These are phyloP conservation scores for Morus bassanus DNA, from an alignment of 2,797 vertebrate species.

Conservation along the genomic window DNA sequence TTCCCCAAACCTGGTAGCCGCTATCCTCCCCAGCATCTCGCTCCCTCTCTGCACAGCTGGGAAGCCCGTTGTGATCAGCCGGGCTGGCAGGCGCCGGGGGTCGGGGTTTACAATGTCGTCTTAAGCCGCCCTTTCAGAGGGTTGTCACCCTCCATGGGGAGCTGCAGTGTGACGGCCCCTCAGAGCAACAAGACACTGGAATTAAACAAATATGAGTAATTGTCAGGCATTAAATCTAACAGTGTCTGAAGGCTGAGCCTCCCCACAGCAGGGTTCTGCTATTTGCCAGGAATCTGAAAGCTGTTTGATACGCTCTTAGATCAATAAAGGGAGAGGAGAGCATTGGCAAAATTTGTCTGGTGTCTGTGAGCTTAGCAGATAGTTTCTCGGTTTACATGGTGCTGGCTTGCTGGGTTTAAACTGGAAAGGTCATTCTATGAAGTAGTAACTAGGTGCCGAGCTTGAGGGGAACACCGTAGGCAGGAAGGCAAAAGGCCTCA, in stretches of 20 bases:
- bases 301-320: not conserved
- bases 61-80: not conserved
- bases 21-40: accelerated
- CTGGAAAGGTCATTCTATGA: not conserved
- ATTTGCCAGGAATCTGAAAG: not conserved
- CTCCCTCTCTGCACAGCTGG: accelerated
- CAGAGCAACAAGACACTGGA: not conserved
- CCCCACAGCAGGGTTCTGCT: not conserved
- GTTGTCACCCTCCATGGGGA: not conserved
- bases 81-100: accelerated
- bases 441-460: not conserved
- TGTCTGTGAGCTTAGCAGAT: not conserved
- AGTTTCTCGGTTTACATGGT: not conserved
- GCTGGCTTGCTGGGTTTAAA: not conserved
- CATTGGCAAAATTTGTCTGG: not conserved
- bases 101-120: not conserved
- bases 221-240: not conserved
- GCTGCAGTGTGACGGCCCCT: not conserved
- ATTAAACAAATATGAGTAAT: not conserved
- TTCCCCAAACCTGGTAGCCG: not conserved
- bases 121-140: not conserved
- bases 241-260: not conserved
- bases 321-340: not conserved
- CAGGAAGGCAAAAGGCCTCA: not conserved
- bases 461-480: not conserved